These are phyloP conservation scores for Pitta sordida DNA, from an alignment of 2,113 vertebrate species.

Conservation along the genomic window DNA sequence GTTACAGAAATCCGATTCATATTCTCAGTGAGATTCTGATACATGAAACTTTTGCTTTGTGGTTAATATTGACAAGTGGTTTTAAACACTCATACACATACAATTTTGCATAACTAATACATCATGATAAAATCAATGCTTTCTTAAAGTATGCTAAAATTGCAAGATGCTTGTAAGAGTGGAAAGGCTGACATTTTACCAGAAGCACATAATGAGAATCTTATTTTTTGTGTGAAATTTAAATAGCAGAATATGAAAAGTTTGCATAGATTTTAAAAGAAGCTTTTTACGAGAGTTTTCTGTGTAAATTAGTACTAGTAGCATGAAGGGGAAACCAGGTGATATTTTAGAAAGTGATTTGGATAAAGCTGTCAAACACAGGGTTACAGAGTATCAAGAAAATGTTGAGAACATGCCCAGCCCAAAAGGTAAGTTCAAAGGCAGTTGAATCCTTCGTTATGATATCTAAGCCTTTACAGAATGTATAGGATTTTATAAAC, in stretches of 20 bases:
- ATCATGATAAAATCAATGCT: not conserved
- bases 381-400: not conserved
- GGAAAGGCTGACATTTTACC: not conserved
- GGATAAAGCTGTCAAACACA: not conserved
- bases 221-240: not conserved
- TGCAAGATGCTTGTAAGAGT: not conserved
- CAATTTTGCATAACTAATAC: not conserved
- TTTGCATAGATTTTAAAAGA: not conserved
- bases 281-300: not conserved
- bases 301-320: not conserved
- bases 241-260: not conserved
- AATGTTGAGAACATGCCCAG: not conserved
- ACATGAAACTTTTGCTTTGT: not conserved
- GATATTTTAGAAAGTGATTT: not conserved
- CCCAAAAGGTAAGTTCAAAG: not conserved
- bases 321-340: not conserved
- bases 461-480: not conserved
- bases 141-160: not conserved
- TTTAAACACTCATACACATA: not conserved
- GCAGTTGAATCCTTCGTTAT: not conserved
- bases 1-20: not conserved
- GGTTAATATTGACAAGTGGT: not conserved
- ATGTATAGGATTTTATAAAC: not conserved
- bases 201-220: not conserved
- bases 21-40: not conserved